A percentile compares a stretch with the other conserved stretches of the same genome.
Evolutionary conservation across 2,797 vertebrate genomes (phyloP).

Genomic region (Enteromius fasciolatus): DNA sequence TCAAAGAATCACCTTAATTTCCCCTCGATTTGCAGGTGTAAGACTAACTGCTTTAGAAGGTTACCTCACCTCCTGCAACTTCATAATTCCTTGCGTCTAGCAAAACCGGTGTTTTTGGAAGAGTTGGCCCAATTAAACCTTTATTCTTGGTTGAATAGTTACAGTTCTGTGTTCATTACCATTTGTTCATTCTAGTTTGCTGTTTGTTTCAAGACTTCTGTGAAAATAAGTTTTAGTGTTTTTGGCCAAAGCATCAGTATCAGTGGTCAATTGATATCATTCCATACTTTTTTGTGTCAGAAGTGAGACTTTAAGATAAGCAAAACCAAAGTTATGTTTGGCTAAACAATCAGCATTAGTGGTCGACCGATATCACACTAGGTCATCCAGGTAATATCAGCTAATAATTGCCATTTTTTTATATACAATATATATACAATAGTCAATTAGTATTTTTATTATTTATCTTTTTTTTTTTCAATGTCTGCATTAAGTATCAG

Average conservation of each 20-base stretch:
- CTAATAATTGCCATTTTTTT: neutral
- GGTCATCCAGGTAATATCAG: neutral
- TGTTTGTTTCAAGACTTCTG: neutral
- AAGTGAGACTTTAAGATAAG: neutral
- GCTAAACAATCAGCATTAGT: neutral
- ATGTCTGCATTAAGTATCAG: neutral
- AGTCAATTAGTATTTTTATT: neutral
- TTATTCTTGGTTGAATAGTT: neutral
- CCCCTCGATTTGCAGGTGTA: neutral
- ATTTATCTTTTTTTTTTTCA: neutral
- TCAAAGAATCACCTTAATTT: slow-evolving; percentile 28
- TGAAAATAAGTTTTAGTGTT: neutral
- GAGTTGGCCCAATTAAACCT: neutral
- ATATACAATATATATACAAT: neutral
- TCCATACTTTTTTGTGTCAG: neutral
- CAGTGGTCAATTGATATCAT: neutral
- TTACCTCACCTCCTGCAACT: slow-evolving; percentile 11
- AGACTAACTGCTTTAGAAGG: neutral
- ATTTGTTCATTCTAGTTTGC: neutral
- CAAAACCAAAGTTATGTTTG: neutral
- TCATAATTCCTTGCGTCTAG: neutral
- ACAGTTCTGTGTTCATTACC: neutral
- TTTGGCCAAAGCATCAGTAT: neutral
- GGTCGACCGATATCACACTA: neutral
- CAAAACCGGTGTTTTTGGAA: neutral